These are phyloP conservation scores for Camelus bactrianus DNA, from an alignment of 2,113 vertebrate genomes.

Conservation along the genomic window DNA sequence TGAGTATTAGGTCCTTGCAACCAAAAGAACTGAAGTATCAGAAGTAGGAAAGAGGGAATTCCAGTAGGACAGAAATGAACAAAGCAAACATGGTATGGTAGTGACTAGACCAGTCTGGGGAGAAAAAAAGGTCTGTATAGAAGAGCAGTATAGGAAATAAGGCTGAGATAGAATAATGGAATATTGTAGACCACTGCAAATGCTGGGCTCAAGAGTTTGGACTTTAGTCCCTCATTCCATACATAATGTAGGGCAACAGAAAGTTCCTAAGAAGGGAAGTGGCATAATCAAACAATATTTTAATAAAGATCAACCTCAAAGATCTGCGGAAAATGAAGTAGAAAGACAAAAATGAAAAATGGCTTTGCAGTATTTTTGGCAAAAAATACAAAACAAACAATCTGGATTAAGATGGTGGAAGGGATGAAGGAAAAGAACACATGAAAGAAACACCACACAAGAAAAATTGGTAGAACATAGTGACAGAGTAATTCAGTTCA, in stretches of 20 bases:
- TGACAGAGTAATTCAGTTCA: not conserved
- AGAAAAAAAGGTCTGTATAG: not conserved
- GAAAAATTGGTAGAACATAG: not conserved
- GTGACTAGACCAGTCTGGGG: not conserved
- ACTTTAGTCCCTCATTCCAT: not conserved
- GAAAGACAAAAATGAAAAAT: not conserved
- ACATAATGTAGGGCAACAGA: not conserved
- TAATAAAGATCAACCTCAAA: constrained; percentile 19
- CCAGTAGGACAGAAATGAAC: not conserved
- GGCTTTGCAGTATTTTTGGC: not conserved
- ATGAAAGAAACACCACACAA: not conserved
- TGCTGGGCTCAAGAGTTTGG: not conserved
- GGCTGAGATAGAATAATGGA: not conserved
- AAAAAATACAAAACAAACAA: not conserved
- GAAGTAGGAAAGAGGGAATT: not conserved
- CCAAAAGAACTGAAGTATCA: not conserved
- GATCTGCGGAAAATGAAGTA: not conserved
- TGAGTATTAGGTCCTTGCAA: not conserved
- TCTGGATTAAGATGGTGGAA: not conserved
- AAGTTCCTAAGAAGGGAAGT: constrained; percentile 9
- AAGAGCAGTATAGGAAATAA: not conserved
- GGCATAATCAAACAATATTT: constrained; percentile 17
- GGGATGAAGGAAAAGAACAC: not conserved
- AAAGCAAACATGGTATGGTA: not conserved
- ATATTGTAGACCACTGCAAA: not conserved